Base-by-base conservation (phyloP, 2,888 invertebrate genomes). In the Platycheirus albimanus region DNA sequence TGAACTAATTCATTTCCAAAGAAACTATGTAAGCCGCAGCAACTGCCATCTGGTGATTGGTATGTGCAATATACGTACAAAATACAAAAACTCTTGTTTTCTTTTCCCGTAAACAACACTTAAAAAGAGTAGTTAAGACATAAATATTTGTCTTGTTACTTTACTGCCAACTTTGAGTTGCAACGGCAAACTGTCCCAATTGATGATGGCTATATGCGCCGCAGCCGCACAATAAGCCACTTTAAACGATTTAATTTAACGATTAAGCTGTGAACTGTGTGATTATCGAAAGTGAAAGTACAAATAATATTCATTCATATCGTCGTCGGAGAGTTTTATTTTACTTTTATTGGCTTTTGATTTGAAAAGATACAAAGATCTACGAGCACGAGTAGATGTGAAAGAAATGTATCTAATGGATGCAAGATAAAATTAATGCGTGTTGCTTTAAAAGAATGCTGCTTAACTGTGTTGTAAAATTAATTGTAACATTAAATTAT, bases 251-350 rank as follows among this genome's bases (percentile, higher is more conserved):
- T 79, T 63, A 79, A 74, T 63, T 58, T 43, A 63, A 24, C 75
- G 69, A 54, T 74, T 80, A 75, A 41, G 54, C 69, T 33, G 69
- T 54, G n/a, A n/a, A n/a, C n/a, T n/a, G n/a, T n/a, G n/a, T n/a
- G 45, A 69, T 77, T 64, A 77, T 74, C 69, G 75, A 80, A 80
- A 80, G 79, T 80, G 79, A 80, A 80, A 80, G 79, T 51, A 56
- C 15, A 69, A 41, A 28, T 58, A 20, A 58, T 58, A 80, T 63
- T 69, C 63, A 78, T 72, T 78, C 38, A 6, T 24, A n/a, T n/a
- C n/a, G n/a, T n/a, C n/a, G n/a, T n/a, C n/a, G n/a, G n/a, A 63
- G 28, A 36, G 43, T 33, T 66, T 58, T 30, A 41, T 45, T 45
- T 6, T 52, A 17, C 24, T 54, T 69, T 58, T 63, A 76, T 69